Evolutionary conservation across 2,888 invertebrate genomes (phyloP), one percentile per base, ranked within the genome.

Genomic region (Pyrrhia umbra): DNA sequence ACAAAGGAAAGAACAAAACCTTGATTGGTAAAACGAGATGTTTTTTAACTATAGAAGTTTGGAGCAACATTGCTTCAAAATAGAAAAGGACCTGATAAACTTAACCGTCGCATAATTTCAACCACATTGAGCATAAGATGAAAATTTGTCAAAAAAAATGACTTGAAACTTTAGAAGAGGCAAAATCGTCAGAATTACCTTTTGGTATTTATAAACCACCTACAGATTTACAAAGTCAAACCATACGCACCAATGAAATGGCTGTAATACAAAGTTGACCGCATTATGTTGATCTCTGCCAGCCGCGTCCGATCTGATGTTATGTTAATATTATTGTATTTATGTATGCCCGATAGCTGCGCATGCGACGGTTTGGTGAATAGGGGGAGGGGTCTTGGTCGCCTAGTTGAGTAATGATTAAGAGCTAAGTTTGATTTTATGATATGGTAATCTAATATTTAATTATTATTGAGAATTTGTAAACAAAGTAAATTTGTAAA

Each of bases 281-380:
- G 69, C 46, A 71, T 75, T 61, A 75, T 68, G 73, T 77, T 68
- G 69, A 79, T 80, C 68, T 67, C 65, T 77, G 74, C 54, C 73
- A 65, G 68, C 61, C 68, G 57, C 70, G 72, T 75, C 79, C 75
- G 87, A 85, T 84, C 86, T 84, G 85, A 86, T 82, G 79, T 82
- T 81, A 75, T 76, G 73, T 75, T 75, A 80, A 78, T 70, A 66
- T 77, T 67, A 65, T 79, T 63, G 56, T 74, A 60, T 74, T 56
- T 68, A 75, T 83, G 66, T 66, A 70, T 66, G 65, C 42, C 68
- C 59, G 57, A 58, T 64, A 70, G 55, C 72, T 77, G 82, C 82
- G 82, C 77, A 76, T 69, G 80, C 39, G 77, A 62, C 54, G 50
- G 34, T 20, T 57, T 42, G 18, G 8, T 39, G 9, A 55, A 73